Percentiles rank a stretch among this genome's conserved stretches.
These are phyloP conservation scores for Pandemis cinnamomeana DNA, from an alignment of 2,888 invertebrate genomes.

Conservation along the genomic window DNA sequence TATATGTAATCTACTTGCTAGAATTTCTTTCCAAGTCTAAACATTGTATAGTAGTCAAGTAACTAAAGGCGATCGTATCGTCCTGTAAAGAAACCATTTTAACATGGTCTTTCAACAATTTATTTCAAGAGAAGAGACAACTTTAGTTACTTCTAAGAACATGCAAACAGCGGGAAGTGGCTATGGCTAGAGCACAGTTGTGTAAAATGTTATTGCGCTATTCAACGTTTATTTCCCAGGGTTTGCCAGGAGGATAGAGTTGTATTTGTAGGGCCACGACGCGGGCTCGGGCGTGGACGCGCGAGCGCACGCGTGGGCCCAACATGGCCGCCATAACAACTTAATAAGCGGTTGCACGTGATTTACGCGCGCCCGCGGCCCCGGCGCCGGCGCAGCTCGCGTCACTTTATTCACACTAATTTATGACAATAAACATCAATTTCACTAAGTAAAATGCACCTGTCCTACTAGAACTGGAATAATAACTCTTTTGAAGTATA, in stretches of 20 bases:
- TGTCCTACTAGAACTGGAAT: slow-evolving; percentile 48
- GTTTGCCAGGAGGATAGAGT: slow-evolving; percentile 53
- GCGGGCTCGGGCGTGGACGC: slow-evolving; percentile 78
- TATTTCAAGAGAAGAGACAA: background rate
- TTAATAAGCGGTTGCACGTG: slow-evolving; percentile 82
- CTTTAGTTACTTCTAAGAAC: background rate
- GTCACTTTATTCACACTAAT: slow-evolving; percentile 79
- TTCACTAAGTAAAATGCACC: slow-evolving; percentile 56
- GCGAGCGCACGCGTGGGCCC: slow-evolving; percentile 75
- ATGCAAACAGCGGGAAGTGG: background rate
- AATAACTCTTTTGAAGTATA: background rate
- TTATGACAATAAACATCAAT: slow-evolving; percentile 80
- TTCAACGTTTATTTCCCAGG: slow-evolving; percentile 27
- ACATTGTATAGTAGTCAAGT: no score
- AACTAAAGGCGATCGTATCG: no score
- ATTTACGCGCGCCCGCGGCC: slow-evolving; percentile 77
- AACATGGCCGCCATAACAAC: slow-evolving; percentile 79
- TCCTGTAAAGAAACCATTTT: background rate
- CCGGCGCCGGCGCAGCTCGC: slow-evolving; percentile 76
- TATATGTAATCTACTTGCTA: background rate
- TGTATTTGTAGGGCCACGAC: slow-evolving; percentile 56
- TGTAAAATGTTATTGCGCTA: slow-evolving; percentile 4
- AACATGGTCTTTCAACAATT: background rate
- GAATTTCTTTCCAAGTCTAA: no score
- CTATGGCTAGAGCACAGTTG: background rate